phyloP scores from a whole-genome alignment of 2,888 invertebrate species.

The Hydrotaea diabolus region DNA sequence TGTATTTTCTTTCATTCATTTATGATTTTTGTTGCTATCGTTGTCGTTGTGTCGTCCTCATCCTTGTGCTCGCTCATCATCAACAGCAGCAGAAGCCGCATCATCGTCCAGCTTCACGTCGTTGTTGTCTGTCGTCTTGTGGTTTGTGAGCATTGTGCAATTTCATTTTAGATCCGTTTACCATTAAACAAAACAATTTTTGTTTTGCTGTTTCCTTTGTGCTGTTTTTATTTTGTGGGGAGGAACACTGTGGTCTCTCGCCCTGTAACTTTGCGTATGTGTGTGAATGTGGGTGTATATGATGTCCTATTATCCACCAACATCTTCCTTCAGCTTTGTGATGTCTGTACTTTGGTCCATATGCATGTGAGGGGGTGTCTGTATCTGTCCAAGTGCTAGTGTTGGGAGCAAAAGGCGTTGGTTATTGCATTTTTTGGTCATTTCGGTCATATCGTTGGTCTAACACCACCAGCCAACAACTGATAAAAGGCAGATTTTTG shows the following conservation, averaged over 20 bases:
- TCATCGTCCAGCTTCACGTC: not conserved
- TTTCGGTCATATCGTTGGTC: constrained; percentile 31
- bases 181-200: constrained; percentile 53
- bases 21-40: constrained; percentile 15
- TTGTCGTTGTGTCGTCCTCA: constrained; percentile 13
- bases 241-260: not conserved
- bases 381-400: not conserved
- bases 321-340: constrained; percentile 48
- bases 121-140: not conserved
- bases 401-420: constrained; percentile 18
- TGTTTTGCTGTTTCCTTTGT: constrained; percentile 40
- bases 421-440: constrained; percentile 41
- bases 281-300: not conserved
- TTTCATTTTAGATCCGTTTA: constrained; percentile 59
- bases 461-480: constrained; percentile 13
- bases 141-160: constrained; percentile 43
- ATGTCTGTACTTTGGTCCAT: constrained; percentile 23
- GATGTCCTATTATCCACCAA: constrained; percentile 43
- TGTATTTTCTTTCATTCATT: constrained; percentile 5
- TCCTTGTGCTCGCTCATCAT: not conserved
- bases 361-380: not conserved
- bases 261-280: not conserved
- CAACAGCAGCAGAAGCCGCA: not conserved
- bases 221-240: not conserved
- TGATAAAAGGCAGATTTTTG: constrained; percentile 24